Conservation (phyloP, 2,888 invertebrate species). For the Zeuzera pyrina region DNA sequence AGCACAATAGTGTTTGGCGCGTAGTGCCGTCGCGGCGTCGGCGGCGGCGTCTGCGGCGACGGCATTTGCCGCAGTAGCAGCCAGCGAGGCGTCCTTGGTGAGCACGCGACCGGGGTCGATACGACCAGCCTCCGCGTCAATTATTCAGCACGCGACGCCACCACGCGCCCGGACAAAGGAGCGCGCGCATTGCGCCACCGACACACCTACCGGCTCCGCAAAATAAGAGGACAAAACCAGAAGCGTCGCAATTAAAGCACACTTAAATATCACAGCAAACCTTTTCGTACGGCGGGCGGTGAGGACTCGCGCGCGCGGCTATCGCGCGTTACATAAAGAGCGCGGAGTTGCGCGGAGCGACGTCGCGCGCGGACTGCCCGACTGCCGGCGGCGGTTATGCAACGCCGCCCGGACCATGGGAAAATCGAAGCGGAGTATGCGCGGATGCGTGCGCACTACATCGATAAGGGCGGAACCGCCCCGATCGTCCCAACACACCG, state of each 20-base stretch:
- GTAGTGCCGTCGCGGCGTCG: conserved; percentile 19
- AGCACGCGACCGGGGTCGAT: conserved; percentile 70
- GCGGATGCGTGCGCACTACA: conserved; percentile 44
- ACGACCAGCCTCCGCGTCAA: conserved; percentile 63
- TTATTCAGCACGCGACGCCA: conserved; percentile 56
- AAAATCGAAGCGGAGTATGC: conserved; percentile 59
- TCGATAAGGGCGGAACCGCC: conserved; percentile 59
- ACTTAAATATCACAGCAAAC: conserved; percentile 42
- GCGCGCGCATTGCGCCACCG: conserved; percentile 40
- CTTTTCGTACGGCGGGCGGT: conserved; percentile 29
- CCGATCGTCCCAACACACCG: conserved; percentile 30
- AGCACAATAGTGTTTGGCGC: conserved; percentile 22
- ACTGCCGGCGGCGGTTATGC: conserved; percentile 67
- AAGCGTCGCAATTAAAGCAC: conserved; percentile 38
- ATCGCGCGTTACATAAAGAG: conserved; percentile 69
- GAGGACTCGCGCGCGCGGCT: conserved; percentile 39
- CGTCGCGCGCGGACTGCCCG: conserved; percentile 64
- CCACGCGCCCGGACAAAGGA: conserved; percentile 48
- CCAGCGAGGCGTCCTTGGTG: conserved; percentile 67
- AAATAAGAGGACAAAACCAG: conserved; percentile 27
- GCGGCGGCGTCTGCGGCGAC: conserved; percentile 26
- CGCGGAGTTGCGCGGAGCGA: conserved; percentile 58
- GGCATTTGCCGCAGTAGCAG: conserved; percentile 45
- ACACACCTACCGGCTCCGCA: conserved; percentile 61
- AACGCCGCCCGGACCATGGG: conserved; percentile 59